Evolutionary conservation across 1,140 invertebrate species (phyloP).

Genomic region (Pinna nobilis): DNA sequence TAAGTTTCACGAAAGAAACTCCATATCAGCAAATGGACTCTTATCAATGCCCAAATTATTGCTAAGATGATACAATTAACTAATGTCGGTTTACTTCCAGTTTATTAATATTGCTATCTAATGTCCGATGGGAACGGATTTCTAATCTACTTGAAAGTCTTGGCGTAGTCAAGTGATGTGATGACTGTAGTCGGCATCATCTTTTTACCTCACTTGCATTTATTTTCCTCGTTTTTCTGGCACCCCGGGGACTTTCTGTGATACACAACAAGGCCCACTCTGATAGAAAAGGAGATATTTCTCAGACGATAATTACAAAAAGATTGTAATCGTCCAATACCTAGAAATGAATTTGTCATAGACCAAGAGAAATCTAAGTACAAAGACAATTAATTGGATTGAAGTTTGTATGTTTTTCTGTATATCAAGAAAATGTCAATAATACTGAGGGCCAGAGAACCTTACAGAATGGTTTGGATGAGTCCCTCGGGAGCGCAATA

Average conservation of each 20-base stretch:
- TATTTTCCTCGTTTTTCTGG: conserved; percentile 40
- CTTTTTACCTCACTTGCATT: conserved; percentile 43
- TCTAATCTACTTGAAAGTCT: conserved; percentile 57
- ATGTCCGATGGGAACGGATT: conserved; percentile 48
- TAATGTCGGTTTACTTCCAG: conserved; percentile 63
- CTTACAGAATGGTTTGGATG: conserved; percentile 22
- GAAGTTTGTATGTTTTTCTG: conserved; percentile 19
- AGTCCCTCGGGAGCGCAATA: background rate
- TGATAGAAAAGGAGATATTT: conserved; percentile 48
- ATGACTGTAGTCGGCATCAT: conserved; percentile 27
- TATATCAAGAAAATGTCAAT: conserved; percentile 32
- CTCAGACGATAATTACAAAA: conserved; percentile 52
- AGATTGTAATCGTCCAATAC: conserved; percentile 29
- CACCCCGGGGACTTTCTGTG: conserved; percentile 33
- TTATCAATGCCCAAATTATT: conserved; percentile 49
- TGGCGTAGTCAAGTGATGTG: conserved; percentile 9
- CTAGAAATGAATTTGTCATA: conserved; percentile 30
- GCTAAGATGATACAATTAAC: conserved; percentile 61
- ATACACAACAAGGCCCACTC: conserved; percentile 36
- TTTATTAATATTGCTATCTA: conserved; percentile 63
- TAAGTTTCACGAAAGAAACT: conserved; percentile 44
- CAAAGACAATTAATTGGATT: conserved; percentile 41
- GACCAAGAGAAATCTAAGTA: conserved; percentile 15
- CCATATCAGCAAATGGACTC: conserved; percentile 42
- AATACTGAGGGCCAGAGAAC: conserved; percentile 12